A percentile compares a stretch with the other conserved stretches of the same genome.
These are phyloP conservation scores for Ganaspis sp. DNA, from an alignment of 1,140 invertebrate species.

Conservation along the genomic window DNA sequence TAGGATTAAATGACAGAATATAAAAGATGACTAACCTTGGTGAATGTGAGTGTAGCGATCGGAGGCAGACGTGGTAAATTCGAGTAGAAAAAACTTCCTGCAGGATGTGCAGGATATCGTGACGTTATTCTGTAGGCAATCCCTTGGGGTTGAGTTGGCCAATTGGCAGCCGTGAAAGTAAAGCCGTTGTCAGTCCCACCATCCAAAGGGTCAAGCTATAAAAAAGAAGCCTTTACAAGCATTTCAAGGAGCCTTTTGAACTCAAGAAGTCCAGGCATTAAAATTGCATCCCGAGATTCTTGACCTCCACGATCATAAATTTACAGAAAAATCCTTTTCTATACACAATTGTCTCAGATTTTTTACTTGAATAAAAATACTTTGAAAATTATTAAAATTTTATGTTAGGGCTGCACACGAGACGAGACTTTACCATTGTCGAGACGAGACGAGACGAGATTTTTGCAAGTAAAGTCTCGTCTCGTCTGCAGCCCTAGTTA, in stretches of 20 bases:
- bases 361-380: no score
- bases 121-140: slow-evolving; percentile 94
- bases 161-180: slow-evolving; percentile 96
- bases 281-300: background rate
- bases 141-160: slow-evolving; percentile 92
- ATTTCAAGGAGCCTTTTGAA: background rate
- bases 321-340: no score
- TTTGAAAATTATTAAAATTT: no score
- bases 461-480: no score
- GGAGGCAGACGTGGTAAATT: slow-evolving; percentile 90
- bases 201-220: slow-evolving; percentile 93
- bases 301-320: no score
- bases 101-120: slow-evolving; percentile 92
- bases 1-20: background rate
- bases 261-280: background rate
- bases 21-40: slow-evolving; percentile 80
- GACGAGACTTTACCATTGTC: no score
- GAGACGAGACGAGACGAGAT: no score
- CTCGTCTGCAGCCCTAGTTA: no score
- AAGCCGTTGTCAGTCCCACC: slow-evolving; percentile 98
- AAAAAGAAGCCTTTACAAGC: slow-evolving; percentile 16
- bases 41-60: slow-evolving; percentile 92
- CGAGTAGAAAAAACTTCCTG: slow-evolving; percentile 96
- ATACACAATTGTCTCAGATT: no score
- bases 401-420: no score